A percentile compares a stretch with the other conserved stretches of the same genome.
phyloP scores from a whole-genome alignment of 2,113 vertebrate genomes.

The Gymnarchus niloticus region DNA sequence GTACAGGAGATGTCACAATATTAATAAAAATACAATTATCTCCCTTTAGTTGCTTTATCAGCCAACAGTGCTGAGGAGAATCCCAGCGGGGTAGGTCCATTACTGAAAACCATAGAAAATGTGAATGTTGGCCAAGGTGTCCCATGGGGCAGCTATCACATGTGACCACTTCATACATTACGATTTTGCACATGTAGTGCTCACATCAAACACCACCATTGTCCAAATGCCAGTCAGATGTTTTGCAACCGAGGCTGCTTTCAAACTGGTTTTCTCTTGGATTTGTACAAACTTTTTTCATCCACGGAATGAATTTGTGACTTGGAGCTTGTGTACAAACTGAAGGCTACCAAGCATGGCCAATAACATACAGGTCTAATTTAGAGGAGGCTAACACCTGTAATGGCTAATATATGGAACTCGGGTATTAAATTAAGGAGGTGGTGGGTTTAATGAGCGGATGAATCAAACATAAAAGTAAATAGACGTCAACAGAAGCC shows the following conservation, averaged over 20 bases:
- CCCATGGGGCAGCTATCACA: no score
- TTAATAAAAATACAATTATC: no score
- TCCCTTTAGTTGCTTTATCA: no score
- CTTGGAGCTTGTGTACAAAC: neutral
- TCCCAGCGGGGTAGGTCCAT: no score
- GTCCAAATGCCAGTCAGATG: neutral
- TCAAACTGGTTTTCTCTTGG: neutral
- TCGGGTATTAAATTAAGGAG: neutral
- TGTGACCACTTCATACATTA: neutral
- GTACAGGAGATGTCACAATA: no score
- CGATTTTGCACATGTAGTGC: neutral
- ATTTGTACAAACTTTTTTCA: neutral
- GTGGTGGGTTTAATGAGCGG: constrained; percentile 2
- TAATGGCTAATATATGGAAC: neutral
- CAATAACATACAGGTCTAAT: constrained; percentile 1
- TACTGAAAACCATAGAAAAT: no score
- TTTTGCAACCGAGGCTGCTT: neutral
- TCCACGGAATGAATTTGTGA: neutral
- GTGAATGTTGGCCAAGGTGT: neutral
- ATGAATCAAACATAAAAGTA: neutral
- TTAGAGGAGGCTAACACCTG: neutral
- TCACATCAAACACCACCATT: neutral
- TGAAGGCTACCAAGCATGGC: neutral
- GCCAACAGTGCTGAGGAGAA: no score
- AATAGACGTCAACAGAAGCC: neutral